Conservation (phyloP, 2,797 vertebrate genomes). For the Falco rusticolus region DNA sequence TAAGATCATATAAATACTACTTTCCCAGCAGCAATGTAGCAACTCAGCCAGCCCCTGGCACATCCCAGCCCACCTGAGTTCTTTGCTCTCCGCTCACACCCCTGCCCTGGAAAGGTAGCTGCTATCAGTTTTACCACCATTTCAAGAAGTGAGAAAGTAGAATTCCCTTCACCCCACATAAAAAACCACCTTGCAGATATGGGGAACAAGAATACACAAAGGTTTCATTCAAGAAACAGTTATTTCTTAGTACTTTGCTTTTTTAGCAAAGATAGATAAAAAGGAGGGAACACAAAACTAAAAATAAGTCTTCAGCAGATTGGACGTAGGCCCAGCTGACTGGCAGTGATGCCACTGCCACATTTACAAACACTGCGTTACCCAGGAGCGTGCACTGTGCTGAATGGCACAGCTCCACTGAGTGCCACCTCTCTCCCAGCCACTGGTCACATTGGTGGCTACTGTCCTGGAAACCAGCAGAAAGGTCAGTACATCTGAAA, state of each 20-base stretch:
- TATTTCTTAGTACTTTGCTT: neutral
- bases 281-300: neutral
- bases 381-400: accelerated
- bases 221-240: neutral
- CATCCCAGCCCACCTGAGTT: neutral
- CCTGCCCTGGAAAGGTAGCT: neutral
- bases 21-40: neutral
- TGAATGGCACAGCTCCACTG: too few relatives aligned
- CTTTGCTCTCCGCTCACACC: neutral
- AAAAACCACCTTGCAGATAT: neutral
- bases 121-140: neutral
- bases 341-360: neutral
- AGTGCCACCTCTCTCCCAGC: neutral
- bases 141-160: neutral
- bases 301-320: neutral
- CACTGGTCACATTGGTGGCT: neutral
- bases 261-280: neutral
- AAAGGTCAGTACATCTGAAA: neutral
- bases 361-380: neutral
- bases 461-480: neutral
- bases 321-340: accelerated
- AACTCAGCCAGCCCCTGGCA: neutral
- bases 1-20: neutral
- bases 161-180: neutral
- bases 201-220: neutral